phyloP scores from a whole-genome alignment of 2,888 invertebrate species.

The Dyspetes luteomarginatus region DNA sequence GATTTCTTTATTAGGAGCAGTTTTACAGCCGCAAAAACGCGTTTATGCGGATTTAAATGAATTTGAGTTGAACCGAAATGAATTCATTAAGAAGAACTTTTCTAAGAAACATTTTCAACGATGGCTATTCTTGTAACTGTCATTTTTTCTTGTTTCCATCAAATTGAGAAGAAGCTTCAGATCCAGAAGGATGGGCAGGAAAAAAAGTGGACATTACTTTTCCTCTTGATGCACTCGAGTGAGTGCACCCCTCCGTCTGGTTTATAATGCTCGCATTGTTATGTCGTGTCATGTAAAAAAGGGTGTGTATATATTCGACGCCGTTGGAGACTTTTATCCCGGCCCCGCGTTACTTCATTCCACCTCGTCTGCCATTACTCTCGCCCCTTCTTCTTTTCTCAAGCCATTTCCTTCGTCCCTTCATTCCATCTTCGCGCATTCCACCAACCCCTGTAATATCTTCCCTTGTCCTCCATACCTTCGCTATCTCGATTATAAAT shows the following conservation, averaged over 20 bases:
- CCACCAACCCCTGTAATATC: not conserved
- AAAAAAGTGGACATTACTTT: slow-evolving; percentile 29
- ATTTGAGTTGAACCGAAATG: no score
- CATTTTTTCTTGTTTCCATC: not conserved
- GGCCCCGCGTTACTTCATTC: slow-evolving; percentile 28
- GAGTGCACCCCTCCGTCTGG: slow-evolving; percentile 1
- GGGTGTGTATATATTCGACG: slow-evolving; percentile 33
- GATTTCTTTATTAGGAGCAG: no score
- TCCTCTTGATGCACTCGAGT: slow-evolving; percentile 25
- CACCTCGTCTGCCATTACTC: slow-evolving; percentile 36
- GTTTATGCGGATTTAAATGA: no score
- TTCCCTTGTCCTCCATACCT: not conserved
- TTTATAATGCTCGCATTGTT: slow-evolving; percentile 24
- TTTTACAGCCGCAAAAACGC: no score
- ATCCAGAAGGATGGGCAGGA: not conserved
- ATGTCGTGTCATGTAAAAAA: slow-evolving; percentile 15
- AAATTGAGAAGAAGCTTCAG: not conserved
- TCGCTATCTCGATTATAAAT: slow-evolving; percentile 65
- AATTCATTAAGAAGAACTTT: not conserved
- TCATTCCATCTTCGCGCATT: slow-evolving; percentile 23
- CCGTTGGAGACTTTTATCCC: slow-evolving; percentile 37
- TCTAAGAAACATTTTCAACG: not conserved
- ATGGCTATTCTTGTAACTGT: no score
- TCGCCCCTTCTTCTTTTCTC: slow-evolving; percentile 16
- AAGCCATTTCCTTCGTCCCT: slow-evolving; percentile 10